phyloP scores from a whole-genome alignment of 2,113 vertebrate species.

The Petrocephalus microphthalmus region DNA sequence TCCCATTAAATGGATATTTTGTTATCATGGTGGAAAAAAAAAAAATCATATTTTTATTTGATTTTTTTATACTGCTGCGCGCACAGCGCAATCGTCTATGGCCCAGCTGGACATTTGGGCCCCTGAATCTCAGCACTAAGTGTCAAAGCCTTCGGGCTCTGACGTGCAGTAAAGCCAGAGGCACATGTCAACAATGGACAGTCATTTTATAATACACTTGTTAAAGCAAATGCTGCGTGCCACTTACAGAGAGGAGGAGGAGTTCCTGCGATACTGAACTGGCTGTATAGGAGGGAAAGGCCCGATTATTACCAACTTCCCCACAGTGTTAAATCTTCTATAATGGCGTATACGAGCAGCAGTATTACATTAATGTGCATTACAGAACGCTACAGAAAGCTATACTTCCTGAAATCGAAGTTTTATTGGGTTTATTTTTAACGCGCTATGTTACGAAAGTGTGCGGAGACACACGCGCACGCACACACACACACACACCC shows the following conservation, averaged over 20 bases:
- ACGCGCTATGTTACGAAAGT: not conserved
- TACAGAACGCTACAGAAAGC: not conserved
- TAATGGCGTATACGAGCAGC: not conserved
- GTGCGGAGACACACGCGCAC: not conserved
- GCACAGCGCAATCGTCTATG: not conserved
- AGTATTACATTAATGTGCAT: not conserved
- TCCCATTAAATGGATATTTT: conserved; percentile 20
- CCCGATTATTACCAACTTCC: not conserved
- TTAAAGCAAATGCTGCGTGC: not conserved
- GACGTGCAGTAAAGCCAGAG: not conserved
- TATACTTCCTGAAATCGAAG: not conserved
- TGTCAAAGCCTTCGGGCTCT: not conserved
- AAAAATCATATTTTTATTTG: conserved; percentile 3
- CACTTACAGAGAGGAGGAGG: not conserved
- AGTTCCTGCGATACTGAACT: not conserved
- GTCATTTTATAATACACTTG: not conserved
- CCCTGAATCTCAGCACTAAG: not conserved
- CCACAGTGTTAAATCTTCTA: not conserved
- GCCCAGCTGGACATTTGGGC: not conserved
- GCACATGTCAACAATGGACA: not conserved
- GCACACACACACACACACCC: not conserved
- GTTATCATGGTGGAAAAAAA: conserved; percentile 4
- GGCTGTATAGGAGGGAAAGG: not conserved
- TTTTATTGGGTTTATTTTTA: conserved; percentile 1
- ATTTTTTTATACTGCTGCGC: not conserved